phyloP scores from a whole-genome alignment of 2,797 vertebrate species.

The Eulemur mongoz region DNA sequence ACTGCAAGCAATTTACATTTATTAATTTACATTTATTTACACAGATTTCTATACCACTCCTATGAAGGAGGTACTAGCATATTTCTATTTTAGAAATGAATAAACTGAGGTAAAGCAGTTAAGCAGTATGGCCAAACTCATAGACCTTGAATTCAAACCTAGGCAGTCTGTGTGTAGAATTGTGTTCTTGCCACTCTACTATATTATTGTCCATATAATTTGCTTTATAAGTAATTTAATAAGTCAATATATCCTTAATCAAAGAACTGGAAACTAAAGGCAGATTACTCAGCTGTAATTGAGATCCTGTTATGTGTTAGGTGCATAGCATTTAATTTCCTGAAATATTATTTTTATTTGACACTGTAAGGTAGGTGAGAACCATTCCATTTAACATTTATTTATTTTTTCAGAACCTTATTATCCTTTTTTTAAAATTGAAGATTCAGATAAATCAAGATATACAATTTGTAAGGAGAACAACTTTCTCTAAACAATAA shows the following conservation, averaged over 20 bases:
- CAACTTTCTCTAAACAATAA: background rate
- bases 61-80: background rate
- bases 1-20: background rate
- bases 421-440: background rate
- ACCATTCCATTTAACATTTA: background rate
- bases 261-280: background rate
- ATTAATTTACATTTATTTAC: background rate
- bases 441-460: background rate
- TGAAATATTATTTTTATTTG: background rate
- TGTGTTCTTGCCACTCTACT: background rate
- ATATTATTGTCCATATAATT: background rate
- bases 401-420: constrained; percentile 10
- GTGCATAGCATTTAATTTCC: background rate
- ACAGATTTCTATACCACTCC: background rate
- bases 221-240: background rate
- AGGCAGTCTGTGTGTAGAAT: background rate
- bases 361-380: background rate
- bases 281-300: background rate
- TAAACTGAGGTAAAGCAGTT: background rate
- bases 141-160: background rate
- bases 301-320: background rate
- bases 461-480: background rate
- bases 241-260: background rate
- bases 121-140: background rate
- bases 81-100: background rate